Evolutionary conservation across 2,888 invertebrate species (phyloP).

Genomic region (Apodemia hepburni): DNA sequence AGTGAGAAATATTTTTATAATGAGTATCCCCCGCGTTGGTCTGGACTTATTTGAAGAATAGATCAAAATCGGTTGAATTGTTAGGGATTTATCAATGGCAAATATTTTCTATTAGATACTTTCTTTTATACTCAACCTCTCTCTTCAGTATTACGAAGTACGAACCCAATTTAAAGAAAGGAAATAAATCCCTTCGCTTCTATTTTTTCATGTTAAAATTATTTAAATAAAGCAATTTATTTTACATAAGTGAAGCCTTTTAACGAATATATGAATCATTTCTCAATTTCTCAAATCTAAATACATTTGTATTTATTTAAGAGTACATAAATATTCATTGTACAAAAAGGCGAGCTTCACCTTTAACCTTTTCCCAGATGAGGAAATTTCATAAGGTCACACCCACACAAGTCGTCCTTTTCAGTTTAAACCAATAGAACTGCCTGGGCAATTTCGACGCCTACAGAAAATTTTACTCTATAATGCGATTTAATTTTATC

Average conservation of each 20-base stretch:
- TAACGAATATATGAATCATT: background rate
- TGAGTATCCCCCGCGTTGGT: no score
- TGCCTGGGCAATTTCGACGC: constrained; percentile 16
- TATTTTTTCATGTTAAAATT: no score
- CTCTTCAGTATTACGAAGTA: no score
- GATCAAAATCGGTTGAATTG: no score
- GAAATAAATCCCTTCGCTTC: no score
- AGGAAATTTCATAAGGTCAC: constrained; percentile 34
- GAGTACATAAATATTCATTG: constrained; percentile 22
- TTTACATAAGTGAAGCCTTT: background rate
- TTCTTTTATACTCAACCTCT: no score
- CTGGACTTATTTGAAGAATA: no score
- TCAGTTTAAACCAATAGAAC: constrained; percentile 17
- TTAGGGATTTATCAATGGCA: no score
- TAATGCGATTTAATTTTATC: background rate
- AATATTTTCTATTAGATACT: no score
- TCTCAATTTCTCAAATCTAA: background rate
- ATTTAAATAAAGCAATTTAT: background rate
- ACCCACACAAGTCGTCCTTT: constrained; percentile 28
- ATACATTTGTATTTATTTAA: constrained; percentile 20
- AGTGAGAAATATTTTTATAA: no score
- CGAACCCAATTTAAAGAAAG: no score
- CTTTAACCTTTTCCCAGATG: constrained; percentile 45
- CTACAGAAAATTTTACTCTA: background rate
- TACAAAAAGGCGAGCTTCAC: constrained; percentile 31